Evolutionary conservation across 1,140 invertebrate genomes (phyloP), one percentile per base, ranked within the genome.

Genomic region (Maconellicoccus hirsutus): DNA sequence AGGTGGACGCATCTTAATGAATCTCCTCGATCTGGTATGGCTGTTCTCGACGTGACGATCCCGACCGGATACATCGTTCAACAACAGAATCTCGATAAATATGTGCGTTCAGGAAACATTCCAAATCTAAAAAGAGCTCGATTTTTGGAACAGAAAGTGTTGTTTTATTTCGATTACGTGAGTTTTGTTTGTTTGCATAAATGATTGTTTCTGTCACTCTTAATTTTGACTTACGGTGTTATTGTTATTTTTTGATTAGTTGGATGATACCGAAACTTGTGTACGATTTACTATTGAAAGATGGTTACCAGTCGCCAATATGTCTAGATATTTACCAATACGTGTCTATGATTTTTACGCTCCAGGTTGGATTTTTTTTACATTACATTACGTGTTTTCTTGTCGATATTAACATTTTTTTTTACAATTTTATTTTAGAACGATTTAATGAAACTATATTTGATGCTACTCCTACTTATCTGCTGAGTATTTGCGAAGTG

Each of bases 321-420:
- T 96, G 89, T 95, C 95, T 0, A 85, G 92, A 29, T 94, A 93
- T 78, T 83, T 97, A 73, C 87, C 92, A 2, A 87, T 96, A 63
- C 85, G 92, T 74, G 87, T 98, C 7, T 98, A 96, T 79, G 95
- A 98, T 81, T 98, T 96, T 77, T 98, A 98, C 83, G 89, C 95
- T 71, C 95, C 95, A 78, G 93, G 93, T 95, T 80, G 81, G 79
- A 12, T 70, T 29, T 14, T 7, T 23, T n/a, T 21, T 19, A 7
- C n/a, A 7, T n/a, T 38, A 7, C 33, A 6, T 14, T 14, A 6
- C 33, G 6, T 14, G 7, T 70, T 16, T 6, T 23, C n/a, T 6
- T 19, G 26, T 70, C 33, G 25, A 39, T 6, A 70, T 52, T 3
- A 52, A 14, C 27, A 25, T 71, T 12, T 73, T 16, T n/a, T 27